Conservation (phyloP, 2,113 vertebrate species). For the Neopipo cinnamomea region DNA sequence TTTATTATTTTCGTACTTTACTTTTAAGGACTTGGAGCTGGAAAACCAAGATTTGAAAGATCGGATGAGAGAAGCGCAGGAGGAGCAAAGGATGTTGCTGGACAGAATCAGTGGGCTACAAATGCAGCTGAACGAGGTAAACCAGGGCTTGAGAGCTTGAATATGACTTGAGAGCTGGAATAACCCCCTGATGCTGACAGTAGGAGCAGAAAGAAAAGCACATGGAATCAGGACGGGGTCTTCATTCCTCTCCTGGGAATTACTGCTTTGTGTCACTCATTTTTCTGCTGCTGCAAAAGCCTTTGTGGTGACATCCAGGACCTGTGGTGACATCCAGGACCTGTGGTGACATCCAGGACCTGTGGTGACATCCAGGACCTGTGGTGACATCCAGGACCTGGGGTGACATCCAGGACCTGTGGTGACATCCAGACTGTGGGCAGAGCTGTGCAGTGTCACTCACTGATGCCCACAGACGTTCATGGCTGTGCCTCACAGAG, state of each 20-base stretch:
- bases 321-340: fast-evolving
- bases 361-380: too few relatives aligned
- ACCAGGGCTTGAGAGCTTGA: fast-evolving
- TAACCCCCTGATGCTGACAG: fast-evolving
- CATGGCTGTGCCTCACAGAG: background rate
- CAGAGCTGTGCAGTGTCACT: fast-evolving
- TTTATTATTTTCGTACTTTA: background rate
- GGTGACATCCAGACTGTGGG: background rate
- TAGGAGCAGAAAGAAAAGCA: background rate
- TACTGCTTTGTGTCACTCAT: background rate
- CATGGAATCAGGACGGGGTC: fast-evolving
- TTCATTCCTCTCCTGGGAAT: background rate
- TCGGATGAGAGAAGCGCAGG: slow-evolving; percentile 82
- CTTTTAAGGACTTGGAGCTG: slow-evolving; percentile 81
- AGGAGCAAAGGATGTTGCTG: slow-evolving; percentile 85
- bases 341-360: too few relatives aligned
- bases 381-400: too few relatives aligned
- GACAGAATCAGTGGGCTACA: slow-evolving; percentile 87
- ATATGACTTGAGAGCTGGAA: background rate
- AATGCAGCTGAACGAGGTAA: slow-evolving; percentile 89
- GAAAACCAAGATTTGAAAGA: slow-evolving; percentile 90
- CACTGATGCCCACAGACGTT: background rate
- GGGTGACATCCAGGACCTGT: too few relatives aligned
- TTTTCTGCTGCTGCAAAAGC: background rate
- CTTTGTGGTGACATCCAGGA: background rate